A percentile compares a stretch with the other conserved stretches of the same genome.
Conservation (phyloP, 1,140 invertebrate species). For the Drosophila quadrilineata region DNA sequence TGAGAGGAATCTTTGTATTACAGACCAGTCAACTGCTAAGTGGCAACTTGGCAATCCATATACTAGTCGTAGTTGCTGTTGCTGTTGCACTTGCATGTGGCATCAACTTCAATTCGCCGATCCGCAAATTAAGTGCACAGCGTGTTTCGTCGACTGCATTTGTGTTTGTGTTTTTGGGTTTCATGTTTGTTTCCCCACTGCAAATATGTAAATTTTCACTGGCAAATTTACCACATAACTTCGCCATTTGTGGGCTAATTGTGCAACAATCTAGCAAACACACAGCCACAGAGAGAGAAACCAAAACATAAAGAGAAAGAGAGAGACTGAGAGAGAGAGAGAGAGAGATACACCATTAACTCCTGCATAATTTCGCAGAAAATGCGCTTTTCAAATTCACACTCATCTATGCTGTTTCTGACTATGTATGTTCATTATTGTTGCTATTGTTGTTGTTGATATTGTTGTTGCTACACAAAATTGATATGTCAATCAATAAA, state of each 20-base stretch:
- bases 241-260: constrained; percentile 44
- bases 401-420: constrained; percentile 23
- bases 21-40: constrained; percentile 46
- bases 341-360: constrained; percentile 1
- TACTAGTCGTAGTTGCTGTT: no score
- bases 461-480: constrained; percentile 9
- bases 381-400: constrained; percentile 52
- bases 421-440: neutral
- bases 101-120: constrained; percentile 26
- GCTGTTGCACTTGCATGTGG: constrained; percentile 20
- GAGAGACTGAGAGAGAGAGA: neutral
- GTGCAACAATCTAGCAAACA: constrained; percentile 15
- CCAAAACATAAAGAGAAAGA: neutral
- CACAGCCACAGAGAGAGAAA: neutral
- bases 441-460: constrained; percentile 4
- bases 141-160: neutral
- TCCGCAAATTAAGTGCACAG: constrained; percentile 35
- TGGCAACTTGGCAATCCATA: constrained; percentile 27
- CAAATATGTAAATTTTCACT: constrained; percentile 8
- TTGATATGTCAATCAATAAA: constrained; percentile 71
- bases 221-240: constrained; percentile 14
- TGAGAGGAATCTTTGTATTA: no score
- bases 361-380: constrained; percentile 18
- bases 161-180: constrained; percentile 1
- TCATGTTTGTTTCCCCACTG: constrained; percentile 4